These are phyloP conservation scores for Aporophyla lueneburgensis DNA, from an alignment of 2,888 invertebrate genomes.

Conservation along the genomic window DNA sequence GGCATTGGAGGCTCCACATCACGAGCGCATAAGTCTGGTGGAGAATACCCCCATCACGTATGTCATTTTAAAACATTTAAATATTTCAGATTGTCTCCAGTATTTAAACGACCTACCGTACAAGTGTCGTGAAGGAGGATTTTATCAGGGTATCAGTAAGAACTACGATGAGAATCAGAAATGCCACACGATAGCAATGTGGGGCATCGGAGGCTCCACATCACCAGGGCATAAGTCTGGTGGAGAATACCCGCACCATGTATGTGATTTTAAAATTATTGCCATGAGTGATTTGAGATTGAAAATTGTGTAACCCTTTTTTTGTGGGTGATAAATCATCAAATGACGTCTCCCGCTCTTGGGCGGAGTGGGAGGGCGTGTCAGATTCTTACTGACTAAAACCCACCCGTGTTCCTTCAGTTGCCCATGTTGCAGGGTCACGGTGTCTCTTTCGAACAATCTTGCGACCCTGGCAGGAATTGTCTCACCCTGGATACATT, in stretches of 20 bases:
- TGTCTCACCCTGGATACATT: too few species aligned
- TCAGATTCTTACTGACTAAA: too few species aligned
- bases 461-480: too few species aligned
- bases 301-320: too few species aligned
- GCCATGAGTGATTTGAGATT: too few species aligned
- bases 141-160: constrained; percentile 28
- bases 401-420: too few species aligned
- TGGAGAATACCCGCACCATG: constrained; percentile 48
- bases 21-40: not conserved
- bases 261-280: not conserved
- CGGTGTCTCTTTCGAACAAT: too few species aligned
- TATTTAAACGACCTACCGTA: constrained; percentile 42
- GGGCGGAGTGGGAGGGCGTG: too few species aligned
- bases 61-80: not conserved
- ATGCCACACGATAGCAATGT: constrained; percentile 33
- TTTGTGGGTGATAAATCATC: too few species aligned
- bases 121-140: constrained; percentile 37
- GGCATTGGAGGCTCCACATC: constrained; percentile 48
- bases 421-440: too few species aligned
- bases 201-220: constrained; percentile 50
- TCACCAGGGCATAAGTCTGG: not conserved
- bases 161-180: not conserved
- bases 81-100: constrained; percentile 51
- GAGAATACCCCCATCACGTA: constrained; percentile 49
- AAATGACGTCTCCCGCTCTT: too few species aligned